Base-by-base conservation (phyloP, 2,113 vertebrate genomes). In the Collichthys lucidus region DNA sequence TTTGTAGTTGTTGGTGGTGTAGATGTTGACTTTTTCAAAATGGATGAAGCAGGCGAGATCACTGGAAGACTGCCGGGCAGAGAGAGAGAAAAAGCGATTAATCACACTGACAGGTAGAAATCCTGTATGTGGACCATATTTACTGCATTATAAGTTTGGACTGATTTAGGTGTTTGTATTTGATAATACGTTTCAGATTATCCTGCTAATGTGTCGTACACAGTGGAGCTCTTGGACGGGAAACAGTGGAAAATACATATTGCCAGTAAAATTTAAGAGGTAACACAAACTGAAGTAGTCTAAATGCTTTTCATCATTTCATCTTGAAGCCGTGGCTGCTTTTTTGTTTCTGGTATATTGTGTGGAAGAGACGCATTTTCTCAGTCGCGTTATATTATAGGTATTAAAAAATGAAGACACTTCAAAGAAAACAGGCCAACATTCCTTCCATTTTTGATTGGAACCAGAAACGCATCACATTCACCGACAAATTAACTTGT, bases 21-120 rank as follows among this genome's bases (percentile, higher is more conserved):
- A 97, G 86, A 98, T 76, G 1, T 97, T 97, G 87, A 98, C 92
- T 4, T 98, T 98, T 83, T 97, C 97, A 90, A 99, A 98, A 60
- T 95, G 97, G 82, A 97, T 88, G 69, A 99, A 97, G 89, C 97
- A 98, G 1, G 94, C 94, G 82, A 99, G 94, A 84, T 99, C 97
- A 35, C 94, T 95, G 59, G 96, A 97, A 0, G 96, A 96, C 98
- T 99, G 91, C 22, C 87, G 74, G 92, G 82, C 59, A 74, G 16
- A 80, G 42, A 31, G 31, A 35, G 31, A 35, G 31, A 35, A 67
- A 59, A 49, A 29, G 4, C 1, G 35, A 55, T 40, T 4, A 46
- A 46, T 46, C 44, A 46, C 44, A 47, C 10, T 19, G 47, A 40
- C 35, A 65, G n/a, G 9, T 4, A 17, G 52, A 62, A 29, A 26